Base-by-base conservation (phyloP, 2,113 vertebrate species). In the Desmodus rotundus region DNA sequence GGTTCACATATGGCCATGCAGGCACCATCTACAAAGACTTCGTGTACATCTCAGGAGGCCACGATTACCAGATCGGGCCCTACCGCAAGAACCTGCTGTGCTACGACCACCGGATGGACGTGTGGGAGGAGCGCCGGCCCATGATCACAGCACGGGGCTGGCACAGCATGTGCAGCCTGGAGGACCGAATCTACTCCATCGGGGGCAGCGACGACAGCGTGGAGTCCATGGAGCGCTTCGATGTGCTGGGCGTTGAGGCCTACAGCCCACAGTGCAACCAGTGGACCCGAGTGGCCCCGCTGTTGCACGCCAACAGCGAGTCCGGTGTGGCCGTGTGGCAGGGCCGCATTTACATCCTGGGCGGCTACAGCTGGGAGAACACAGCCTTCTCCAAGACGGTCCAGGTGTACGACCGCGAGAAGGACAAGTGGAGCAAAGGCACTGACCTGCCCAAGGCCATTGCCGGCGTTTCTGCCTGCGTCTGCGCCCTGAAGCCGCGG, bases 281-380 rank as follows among this genome's bases (percentile, higher is more conserved):
- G 98, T 99, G 99, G 99, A 99, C 99, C 0, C 98, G 96, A 0
- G 98, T 99, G 63, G 98, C 99, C 0, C 98, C 99, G 0, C 98
- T 99, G 88, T 97, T 99, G 77, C 98, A 99, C 85, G 99, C 99
- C 87, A 99, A 99, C 98, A 99, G 99, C 0, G 99, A 99, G 98
- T 99, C 99, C 0, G 99, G 99, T 0, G 98, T 99, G 52, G 99
- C 99, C 0, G 99, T 99, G 31, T 99, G 99, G 99, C 98, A 98
- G 2, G 99, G 98, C 38, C 98, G 98, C 97, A 99, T 99, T 94
- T 99, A 99, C 14, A 99, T 99, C 95, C 98, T 99, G 0, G 99
- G 99, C 0, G 99, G 99, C 31, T 99, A 99, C 98, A 99, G 99
- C 98, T 99, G 99, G 99, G 99, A 99, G 98, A 98, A 96, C 93